A percentile compares a stretch with the other conserved stretches of the same genome.
These are phyloP conservation scores for Drosophila helvetica DNA, from an alignment of 2,888 invertebrate genomes.

Conservation along the genomic window DNA sequence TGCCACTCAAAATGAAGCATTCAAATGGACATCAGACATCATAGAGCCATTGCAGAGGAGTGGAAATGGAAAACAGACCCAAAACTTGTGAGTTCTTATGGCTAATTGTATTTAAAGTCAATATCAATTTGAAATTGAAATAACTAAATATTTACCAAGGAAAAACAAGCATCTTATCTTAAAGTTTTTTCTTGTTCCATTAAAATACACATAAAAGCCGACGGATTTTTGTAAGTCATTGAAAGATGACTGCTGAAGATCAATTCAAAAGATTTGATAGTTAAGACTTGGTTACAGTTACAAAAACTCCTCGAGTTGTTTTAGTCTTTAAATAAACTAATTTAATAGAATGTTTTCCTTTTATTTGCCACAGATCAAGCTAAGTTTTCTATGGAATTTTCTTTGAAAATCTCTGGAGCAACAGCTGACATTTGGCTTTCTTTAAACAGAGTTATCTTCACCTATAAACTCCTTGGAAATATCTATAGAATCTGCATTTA, in stretches of 20 bases:
- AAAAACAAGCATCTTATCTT: no score
- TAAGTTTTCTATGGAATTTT: neutral
- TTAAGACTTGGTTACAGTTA: no score
- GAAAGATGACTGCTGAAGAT: neutral
- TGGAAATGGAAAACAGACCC: neutral
- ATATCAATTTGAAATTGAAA: no score
- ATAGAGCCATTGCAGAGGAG: neutral
- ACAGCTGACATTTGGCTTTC: neutral
- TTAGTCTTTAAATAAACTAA: no score
- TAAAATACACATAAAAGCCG: conserved; percentile 14
- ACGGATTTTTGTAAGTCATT: conserved; percentile 15
- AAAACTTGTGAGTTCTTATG: neutral
- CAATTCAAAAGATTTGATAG: no score
- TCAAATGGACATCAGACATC: neutral
- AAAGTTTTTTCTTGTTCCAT: no score
- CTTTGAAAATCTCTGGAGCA: neutral
- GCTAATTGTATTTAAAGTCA: neutral
- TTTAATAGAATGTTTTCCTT: no score
- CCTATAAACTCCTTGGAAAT: neutral
- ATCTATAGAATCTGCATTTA: conserved; percentile 4
- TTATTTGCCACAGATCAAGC: no score
- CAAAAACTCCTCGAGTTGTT: no score
- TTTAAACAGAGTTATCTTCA: neutral
- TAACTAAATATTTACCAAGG: no score
- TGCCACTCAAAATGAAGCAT: conserved; percentile 22